Evolutionary conservation across 2,888 invertebrate genomes (phyloP).

Genomic region (Ommatoiulus sabulosus): DNA sequence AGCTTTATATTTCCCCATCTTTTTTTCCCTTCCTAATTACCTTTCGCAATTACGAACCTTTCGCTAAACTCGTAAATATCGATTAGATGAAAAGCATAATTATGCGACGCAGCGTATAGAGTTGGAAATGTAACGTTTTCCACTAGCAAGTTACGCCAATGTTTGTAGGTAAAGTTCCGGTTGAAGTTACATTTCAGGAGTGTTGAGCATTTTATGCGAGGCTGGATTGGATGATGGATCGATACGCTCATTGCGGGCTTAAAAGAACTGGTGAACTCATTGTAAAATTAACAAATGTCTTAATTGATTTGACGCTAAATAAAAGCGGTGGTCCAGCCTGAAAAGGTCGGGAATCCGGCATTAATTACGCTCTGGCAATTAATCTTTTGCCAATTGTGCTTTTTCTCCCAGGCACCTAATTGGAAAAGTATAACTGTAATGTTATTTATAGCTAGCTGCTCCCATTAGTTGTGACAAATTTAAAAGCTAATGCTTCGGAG

Average conservation of each 20-base stretch:
- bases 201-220: background rate
- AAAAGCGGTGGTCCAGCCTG: slow-evolving; percentile 13
- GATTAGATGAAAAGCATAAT: background rate
- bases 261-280: slow-evolving; percentile 33
- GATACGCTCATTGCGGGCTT: slow-evolving; percentile 17
- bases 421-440: slow-evolving; percentile 7
- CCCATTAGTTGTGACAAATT: slow-evolving; percentile 32
- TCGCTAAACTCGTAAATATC: slow-evolving; percentile 19
- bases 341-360: background rate
- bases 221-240: background rate
- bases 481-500: slow-evolving; percentile 27
- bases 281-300: slow-evolving; percentile 45
- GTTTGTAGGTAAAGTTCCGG: background rate
- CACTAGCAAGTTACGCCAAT: background rate
- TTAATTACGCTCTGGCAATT: slow-evolving; percentile 20
- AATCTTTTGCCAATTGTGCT: slow-evolving; percentile 22
- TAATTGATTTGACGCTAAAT: slow-evolving; percentile 37
- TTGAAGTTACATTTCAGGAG: background rate
- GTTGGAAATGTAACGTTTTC: background rate
- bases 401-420: background rate
- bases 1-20: background rate
- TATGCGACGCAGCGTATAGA: background rate
- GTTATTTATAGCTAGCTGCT: slow-evolving; percentile 14
- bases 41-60: background rate
- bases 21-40: background rate